These are phyloP conservation scores for Siniperca scherzeri DNA, from an alignment of 2,797 vertebrate species.

Conservation along the genomic window DNA sequence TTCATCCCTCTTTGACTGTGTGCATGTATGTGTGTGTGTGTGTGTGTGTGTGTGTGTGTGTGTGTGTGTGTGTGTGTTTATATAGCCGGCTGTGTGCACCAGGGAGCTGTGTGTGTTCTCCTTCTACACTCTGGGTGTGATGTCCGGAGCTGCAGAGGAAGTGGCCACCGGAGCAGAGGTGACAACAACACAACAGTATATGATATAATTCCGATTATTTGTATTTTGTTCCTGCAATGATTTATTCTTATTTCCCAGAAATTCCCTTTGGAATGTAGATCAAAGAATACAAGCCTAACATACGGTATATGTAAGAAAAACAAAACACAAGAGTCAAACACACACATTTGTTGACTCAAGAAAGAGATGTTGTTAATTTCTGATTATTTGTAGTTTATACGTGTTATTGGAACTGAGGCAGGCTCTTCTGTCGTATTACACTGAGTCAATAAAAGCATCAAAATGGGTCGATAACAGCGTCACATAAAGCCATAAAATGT, in stretches of 20 bases:
- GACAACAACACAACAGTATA: constrained; percentile 44
- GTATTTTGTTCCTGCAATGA: not conserved
- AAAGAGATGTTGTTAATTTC: not conserved
- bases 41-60: not conserved
- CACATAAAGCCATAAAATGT: not conserved
- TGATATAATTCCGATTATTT: not conserved
- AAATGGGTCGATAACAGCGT: not conserved
- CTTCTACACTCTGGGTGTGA: constrained; percentile 98
- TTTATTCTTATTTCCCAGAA: not conserved
- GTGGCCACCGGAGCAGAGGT: constrained; percentile 99
- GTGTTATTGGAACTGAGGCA: not conserved
- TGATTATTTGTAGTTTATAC: constrained; percentile 2
- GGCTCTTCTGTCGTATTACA: not conserved
- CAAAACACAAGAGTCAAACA: not conserved
- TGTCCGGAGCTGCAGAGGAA: constrained; percentile 98
- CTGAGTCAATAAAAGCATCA: not conserved
- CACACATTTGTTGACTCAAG: not conserved
- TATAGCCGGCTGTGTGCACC: constrained; percentile 96
- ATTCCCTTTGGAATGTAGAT: not conserved
- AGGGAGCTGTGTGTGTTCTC: constrained; percentile 98
- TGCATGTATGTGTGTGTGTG: constrained; percentile 81
- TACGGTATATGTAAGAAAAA: not conserved
- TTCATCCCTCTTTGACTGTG: constrained; percentile 85
- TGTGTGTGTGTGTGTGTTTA: constrained; percentile 25
- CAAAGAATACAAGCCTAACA: not conserved